Base-by-base conservation (phyloP, 2,797 vertebrate species). In the Lateolabrax maculatus region DNA sequence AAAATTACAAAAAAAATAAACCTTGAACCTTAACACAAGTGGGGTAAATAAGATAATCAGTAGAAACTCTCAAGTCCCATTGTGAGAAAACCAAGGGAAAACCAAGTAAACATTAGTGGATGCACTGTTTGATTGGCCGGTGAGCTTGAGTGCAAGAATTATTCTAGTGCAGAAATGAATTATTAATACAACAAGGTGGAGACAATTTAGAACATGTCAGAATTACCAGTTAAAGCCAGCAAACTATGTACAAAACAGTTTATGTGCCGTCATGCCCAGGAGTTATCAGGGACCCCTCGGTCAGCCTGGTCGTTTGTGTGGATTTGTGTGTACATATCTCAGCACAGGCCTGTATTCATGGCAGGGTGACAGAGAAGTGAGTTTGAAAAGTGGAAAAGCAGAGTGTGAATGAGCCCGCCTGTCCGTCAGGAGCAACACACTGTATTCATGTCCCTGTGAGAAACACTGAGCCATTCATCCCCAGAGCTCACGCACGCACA, bases 401-500 rank as follows among this genome's bases (percentile, higher is more conserved):
- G 81, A 87, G 81, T 90, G 83, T 92, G 87, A 88, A 94, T 91
- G 90, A 89, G 75, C 68, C 31, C 6, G 91, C 71, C 90, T 90
- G 92, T 93, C 87, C 83, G 79, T 92, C 89, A 88, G 84, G 82
- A 88, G 78, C 57, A 81, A 83, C 83, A 71, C 80, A n/a, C 71
- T 79, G 86, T 90, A 92, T 93, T 95, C 93, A 93, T 87, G 75
- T 75, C 82, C 72, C 67, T 43, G 80, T 67, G 77, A 85, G 90
- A 94, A 93, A 95, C 94, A 95, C 90, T 95, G 88, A 72, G 67
- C 86, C 93, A 95, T 96, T 96, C 95, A 96, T 91, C 55, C 63
- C 75, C 36, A 55, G 62, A 70, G 57, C 74, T 56, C 66, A 4
- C 8, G 53, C 44, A 53, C 46, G 56, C 70, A 64, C 49, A 68